Base-by-base conservation (phyloP, 1,140 invertebrate genomes). In the Piezodorus guildinii region DNA sequence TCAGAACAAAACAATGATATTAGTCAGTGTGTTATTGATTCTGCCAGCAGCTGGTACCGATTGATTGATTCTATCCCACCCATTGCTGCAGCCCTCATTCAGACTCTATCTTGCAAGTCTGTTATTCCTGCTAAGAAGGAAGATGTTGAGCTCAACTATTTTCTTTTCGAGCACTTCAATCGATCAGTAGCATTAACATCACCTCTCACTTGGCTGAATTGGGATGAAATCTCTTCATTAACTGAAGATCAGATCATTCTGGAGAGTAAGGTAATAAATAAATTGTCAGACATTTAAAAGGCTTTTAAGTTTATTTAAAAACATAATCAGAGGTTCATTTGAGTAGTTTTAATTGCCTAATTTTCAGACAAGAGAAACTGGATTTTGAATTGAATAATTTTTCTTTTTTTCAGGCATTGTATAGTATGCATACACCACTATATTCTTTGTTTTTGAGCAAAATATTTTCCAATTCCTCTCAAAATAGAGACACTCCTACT, bases 361-460 rank as follows among this genome's bases (percentile, higher is more conserved):
- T 30, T 30, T 9, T 30, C 30, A 30, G 30, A 30, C 9, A 39
- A 39, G 3, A 39, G 1, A 39, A 39, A 39, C 34, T 39, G 12
- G 6, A 39, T 10, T 1, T 39, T 39, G 6, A 39, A 10, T 39
- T 39, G n/a, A 5, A n/a, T n/a, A n/a, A n/a, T n/a, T n/a, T 49
- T 64, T 39, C 62, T 58, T 62, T 21, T 60, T 70, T 60, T 49
- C 52, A 25, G 70, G 65, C 63, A 10, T n/a, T 34, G 16, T 58
- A 63, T 49, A 66, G 62, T 4, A n/a, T 69, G 15, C 68, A 69
- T 59, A 68, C 67, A 16, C 72, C 71, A 4, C 61, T 71, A 4
- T 67, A 78, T 0, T 64, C 74, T 6, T 69, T 69, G 5, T 67
- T 75, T 21, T 61, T 77, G 9, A 63, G 71, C 0, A 65, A 73